Conservation (phyloP, 2,797 vertebrate species). For the Onychomys torridus region DNA sequence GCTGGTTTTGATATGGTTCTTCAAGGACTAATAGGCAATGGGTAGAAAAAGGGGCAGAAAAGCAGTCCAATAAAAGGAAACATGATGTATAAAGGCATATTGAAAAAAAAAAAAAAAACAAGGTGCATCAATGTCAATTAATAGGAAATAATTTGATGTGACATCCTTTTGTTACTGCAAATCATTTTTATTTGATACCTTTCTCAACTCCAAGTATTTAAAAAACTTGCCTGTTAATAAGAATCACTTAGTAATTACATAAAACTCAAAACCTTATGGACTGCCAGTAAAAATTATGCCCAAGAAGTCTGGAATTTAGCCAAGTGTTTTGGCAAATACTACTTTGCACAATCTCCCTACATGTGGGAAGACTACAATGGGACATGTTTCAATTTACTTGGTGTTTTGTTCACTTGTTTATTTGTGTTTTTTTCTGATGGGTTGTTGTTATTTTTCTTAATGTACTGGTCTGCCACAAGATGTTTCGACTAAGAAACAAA, state of each 20-base stretch:
- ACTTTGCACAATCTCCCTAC: not conserved
- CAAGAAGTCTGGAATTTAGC: not conserved
- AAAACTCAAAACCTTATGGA: not conserved
- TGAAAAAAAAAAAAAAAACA: not conserved
- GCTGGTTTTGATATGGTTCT: slow-evolving; percentile 3
- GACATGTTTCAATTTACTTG: not conserved
- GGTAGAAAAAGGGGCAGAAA: not conserved
- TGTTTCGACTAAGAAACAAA: slow-evolving; percentile 8
- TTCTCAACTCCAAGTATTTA: not conserved
- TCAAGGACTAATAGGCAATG: not conserved
- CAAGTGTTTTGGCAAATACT: not conserved
- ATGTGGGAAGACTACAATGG: not conserved
- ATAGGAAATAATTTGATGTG: not conserved
- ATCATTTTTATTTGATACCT: slow-evolving; percentile 10
- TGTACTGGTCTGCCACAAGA: not conserved
- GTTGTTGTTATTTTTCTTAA: not conserved
- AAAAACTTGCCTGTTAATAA: not conserved
- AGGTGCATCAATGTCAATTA: not conserved
- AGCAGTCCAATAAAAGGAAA: not conserved
- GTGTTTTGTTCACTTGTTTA: not conserved
- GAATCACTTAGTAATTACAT: slow-evolving; percentile 4
- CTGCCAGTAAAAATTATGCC: not conserved
- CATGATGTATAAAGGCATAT: not conserved
- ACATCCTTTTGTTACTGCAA: not conserved
- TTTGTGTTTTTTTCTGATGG: not conserved